Percentiles rank a stretch among this genome's conserved stretches.
Evolutionary conservation across 2,113 vertebrate genomes (phyloP).

Genomic region (Trinectes maculatus): DNA sequence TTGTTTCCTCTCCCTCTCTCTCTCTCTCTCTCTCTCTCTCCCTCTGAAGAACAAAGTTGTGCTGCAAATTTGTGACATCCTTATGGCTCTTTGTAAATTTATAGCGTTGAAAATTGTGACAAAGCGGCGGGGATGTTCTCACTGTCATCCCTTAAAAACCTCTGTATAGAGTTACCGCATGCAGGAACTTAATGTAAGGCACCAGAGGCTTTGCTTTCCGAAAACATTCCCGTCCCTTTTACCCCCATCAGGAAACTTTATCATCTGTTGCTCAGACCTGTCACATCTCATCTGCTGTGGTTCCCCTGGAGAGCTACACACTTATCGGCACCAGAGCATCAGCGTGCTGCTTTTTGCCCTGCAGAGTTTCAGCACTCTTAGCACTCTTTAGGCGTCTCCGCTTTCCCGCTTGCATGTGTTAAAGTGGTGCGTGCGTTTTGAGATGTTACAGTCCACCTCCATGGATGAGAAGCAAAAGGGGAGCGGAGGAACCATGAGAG

Average conservation of each 20-base stretch:
- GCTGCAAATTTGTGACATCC: slow-evolving; percentile 32
- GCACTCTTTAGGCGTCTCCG: slow-evolving; percentile 49
- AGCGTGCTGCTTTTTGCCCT: slow-evolving; percentile 22
- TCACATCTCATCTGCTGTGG: slow-evolving; percentile 54
- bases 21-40: background rate
- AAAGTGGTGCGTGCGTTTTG: slow-evolving; percentile 53
- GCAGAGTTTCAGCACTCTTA: slow-evolving; percentile 38
- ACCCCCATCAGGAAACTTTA: slow-evolving; percentile 14
- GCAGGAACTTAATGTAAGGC: background rate
- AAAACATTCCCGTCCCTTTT: slow-evolving; percentile 18
- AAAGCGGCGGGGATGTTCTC: slow-evolving; percentile 9
- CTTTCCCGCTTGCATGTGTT: slow-evolving; percentile 31
- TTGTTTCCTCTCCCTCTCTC: background rate
- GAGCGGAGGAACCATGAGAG: background rate
- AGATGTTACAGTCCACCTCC: slow-evolving; percentile 25
- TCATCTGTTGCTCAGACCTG: slow-evolving; percentile 39
- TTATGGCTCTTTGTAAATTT: slow-evolving; percentile 6
- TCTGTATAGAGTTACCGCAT: background rate
- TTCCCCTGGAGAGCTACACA: slow-evolving; percentile 45
- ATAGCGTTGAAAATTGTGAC: slow-evolving; percentile 11
- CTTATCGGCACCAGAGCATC: slow-evolving; percentile 50
- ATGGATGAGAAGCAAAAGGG: background rate
- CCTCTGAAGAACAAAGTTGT: slow-evolving; percentile 17
- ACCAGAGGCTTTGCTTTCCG: slow-evolving; percentile 32
- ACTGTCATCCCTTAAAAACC: background rate